phyloP scores from a whole-genome alignment of 2,113 vertebrate species.

The Pseudorhombus dupliciocellatus region DNA sequence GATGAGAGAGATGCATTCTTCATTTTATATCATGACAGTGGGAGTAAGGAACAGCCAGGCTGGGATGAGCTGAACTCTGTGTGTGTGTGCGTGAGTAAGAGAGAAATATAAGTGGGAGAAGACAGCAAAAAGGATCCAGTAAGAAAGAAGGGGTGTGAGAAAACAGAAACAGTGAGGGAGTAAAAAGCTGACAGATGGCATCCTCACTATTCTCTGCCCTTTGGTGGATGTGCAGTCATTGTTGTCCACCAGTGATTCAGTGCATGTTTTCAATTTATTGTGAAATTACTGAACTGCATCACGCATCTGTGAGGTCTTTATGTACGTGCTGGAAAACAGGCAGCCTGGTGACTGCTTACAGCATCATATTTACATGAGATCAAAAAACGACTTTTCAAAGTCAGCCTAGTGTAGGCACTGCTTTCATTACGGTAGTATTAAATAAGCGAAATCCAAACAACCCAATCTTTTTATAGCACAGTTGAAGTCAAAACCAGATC shows the following conservation, averaged over 20 bases:
- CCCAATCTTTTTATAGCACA: background rate
- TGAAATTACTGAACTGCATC: background rate
- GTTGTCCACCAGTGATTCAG: background rate
- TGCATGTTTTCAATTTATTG: background rate
- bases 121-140: slow-evolving; percentile 14
- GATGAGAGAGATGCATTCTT: slow-evolving; percentile 67
- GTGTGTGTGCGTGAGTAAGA: slow-evolving; percentile 11
- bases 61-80: slow-evolving; percentile 21
- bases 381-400: too few relatives aligned
- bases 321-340: background rate
- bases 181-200: slow-evolving; percentile 23
- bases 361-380: too few relatives aligned
- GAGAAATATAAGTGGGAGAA: slow-evolving; percentile 11
- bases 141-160: slow-evolving; percentile 27
- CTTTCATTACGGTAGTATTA: too few relatives aligned
- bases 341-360: too few relatives aligned
- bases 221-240: background rate
- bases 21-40: slow-evolving; percentile 62
- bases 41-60: slow-evolving; percentile 47
- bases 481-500: background rate
- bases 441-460: too few relatives aligned
- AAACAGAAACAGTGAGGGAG: slow-evolving; percentile 9
- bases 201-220: background rate
- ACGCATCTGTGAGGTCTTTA: background rate
- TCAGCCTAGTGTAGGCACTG: too few relatives aligned